Base-by-base conservation (phyloP, 2,797 vertebrate genomes). In the Acanthornis magna region DNA sequence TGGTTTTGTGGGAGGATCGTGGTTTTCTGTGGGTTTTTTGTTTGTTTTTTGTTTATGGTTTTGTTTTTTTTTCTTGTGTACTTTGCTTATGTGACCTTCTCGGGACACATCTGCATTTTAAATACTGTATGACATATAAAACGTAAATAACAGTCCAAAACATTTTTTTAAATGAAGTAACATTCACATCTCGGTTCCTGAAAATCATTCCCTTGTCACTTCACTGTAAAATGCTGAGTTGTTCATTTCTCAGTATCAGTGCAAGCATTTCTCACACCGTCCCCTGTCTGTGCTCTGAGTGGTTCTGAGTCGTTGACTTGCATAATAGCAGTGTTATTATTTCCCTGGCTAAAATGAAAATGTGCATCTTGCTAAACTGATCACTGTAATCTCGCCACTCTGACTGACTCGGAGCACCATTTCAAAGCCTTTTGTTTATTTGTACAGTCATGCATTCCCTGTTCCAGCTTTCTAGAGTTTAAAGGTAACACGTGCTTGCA, bases 311-410 rank as follows among this genome's bases (percentile, higher is more conserved):
- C 3, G 0, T 7, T 58, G 57, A 78, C 66, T 91, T 91, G 48
- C 66, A 60, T 78, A 74, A 78, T 47, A n/a, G 20, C 40, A 62
- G 36, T 42, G 51, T 40, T 57, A 57, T 62, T 84, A 51, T 78
- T 93, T 78, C n/a, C 25, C n/a, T 11, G 25, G 66, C 30, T 91
- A 60, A 87, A 87, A 75, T 20, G 36, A 66, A 75, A 82, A 82
- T 10, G 23, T 51, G 15, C 14, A 40, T 48, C 48, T 51, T 1
- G 1, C 38, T 71, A 19, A 70, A 89, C 7, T 29, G 18, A 62
- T 71, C n/a, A 19, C 45, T 82, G 25, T 47, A 60, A 60, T 85
- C 40, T 72, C 2, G 0, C 18, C 5, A 9, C 18, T 54, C 36
- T 55, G 70, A 58, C 58, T 58, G 34, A 13, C 16, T 78, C 13